A percentile compares a stretch with the other conserved stretches of the same genome.
phyloP scores from a whole-genome alignment of 2,113 vertebrate species.

The Halichoerus grypus region DNA sequence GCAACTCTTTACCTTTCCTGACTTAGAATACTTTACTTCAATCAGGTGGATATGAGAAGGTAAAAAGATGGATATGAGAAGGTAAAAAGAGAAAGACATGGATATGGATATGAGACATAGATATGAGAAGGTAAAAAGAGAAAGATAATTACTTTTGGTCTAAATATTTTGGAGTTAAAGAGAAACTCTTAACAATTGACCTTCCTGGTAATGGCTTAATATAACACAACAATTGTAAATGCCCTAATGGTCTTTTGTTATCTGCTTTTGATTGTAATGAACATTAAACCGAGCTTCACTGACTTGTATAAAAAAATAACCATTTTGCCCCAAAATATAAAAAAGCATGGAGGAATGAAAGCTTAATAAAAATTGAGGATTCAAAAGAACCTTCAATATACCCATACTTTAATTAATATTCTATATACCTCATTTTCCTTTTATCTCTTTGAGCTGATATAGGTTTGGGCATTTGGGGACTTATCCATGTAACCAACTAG shows the following conservation, averaged over 20 bases:
- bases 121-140: constrained; percentile 69
- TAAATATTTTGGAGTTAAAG: constrained; percentile 74
- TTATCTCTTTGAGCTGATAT: neutral
- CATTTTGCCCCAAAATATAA: neutral
- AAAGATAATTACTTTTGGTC: constrained; percentile 70
- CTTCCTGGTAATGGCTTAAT: constrained; percentile 50
- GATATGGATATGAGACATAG: too few relatives aligned
- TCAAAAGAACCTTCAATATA: neutral
- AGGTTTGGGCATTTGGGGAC: neutral
- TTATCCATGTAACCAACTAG: neutral
- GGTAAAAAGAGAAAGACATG: constrained; percentile 54
- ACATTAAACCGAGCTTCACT: constrained; percentile 31
- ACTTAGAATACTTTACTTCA: neutral
- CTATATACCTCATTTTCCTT: neutral
- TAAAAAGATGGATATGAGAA: constrained; percentile 24
- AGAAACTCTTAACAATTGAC: constrained; percentile 60
- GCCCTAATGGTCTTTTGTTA: constrained; percentile 58
- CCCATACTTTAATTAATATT: neutral
- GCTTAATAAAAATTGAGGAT: constrained; percentile 3
- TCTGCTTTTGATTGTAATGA: constrained; percentile 75
- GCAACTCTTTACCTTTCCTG: neutral
- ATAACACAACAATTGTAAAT: constrained; percentile 58
- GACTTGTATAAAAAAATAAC: constrained; percentile 8
- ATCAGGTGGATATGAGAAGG: constrained; percentile 49
- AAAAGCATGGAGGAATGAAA: neutral